Conservation (phyloP, 2,113 vertebrate genomes). For the Rhabdornis inornatus region DNA sequence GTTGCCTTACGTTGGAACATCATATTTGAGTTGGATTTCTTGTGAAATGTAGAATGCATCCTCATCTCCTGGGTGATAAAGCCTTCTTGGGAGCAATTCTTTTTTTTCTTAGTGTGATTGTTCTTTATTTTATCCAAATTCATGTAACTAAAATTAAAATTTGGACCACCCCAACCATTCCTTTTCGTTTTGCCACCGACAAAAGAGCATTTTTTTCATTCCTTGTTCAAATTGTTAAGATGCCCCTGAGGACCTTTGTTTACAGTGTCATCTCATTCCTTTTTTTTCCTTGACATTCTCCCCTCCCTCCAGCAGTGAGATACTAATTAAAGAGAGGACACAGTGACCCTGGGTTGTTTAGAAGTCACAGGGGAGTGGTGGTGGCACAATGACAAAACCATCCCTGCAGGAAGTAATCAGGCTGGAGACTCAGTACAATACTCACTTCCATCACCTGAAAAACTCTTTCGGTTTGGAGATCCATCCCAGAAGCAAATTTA, state of each 20-base stretch:
- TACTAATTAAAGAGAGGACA: slow-evolving; percentile 77
- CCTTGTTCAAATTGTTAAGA: slow-evolving; percentile 62
- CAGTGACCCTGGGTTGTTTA: slow-evolving; percentile 69
- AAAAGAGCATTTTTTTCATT: slow-evolving; percentile 67
- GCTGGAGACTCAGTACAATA: slow-evolving; percentile 34
- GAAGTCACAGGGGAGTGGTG: slow-evolving; percentile 64
- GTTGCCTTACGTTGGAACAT: not conserved
- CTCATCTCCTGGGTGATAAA: not conserved
- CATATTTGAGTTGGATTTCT: not conserved
- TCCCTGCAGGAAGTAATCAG: slow-evolving; percentile 66
- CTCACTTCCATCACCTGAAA: slow-evolving; percentile 48
- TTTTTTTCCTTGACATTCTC: slow-evolving; percentile 61
- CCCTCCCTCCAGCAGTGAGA: slow-evolving; percentile 69
- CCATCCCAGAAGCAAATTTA: slow-evolving; percentile 7
- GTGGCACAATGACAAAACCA: slow-evolving; percentile 61
- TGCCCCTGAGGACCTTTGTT: slow-evolving; percentile 71
- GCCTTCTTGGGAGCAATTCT: not conserved
- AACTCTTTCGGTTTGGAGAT: slow-evolving; percentile 42
- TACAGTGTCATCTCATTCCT: slow-evolving; percentile 68
- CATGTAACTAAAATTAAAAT: not conserved
- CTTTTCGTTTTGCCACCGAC: not conserved
- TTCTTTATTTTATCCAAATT: not conserved
- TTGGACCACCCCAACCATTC: not conserved
- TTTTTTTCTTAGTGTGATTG: not conserved
- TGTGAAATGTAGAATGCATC: not conserved